Conservation (phyloP, 2,888 invertebrate species). For the Buathra laborator region DNA sequence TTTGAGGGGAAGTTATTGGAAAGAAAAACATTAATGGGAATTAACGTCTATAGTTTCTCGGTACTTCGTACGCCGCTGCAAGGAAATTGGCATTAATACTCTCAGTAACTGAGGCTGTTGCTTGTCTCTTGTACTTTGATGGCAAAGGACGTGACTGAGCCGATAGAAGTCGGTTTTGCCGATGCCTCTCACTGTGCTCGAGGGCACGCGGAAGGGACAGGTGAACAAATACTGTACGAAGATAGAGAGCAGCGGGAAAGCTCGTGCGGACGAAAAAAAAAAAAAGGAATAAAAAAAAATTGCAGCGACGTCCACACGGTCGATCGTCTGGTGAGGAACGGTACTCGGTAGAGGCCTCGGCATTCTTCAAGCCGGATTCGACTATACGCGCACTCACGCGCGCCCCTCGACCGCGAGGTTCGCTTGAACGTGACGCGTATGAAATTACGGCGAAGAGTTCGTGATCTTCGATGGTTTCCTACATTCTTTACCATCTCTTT, state of each 20-base stretch:
- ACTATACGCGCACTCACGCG: conserved; percentile 60
- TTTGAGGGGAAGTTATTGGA: background rate
- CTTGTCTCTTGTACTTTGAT: conserved; percentile 13
- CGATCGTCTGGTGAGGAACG: conserved; percentile 75
- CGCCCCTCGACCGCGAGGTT: conserved; percentile 46
- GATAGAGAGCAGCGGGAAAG: conserved; percentile 23
- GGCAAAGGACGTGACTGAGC: conserved; percentile 50
- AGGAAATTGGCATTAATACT: conserved; percentile 8
- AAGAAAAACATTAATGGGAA: conserved; percentile 17
- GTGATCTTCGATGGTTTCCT: conserved; percentile 49
- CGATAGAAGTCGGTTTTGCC: conserved; percentile 29
- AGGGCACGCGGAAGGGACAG: conserved; percentile 57
- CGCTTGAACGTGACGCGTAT: conserved; percentile 75
- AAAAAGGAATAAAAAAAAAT: conserved; percentile 69
- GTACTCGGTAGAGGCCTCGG: conserved; percentile 77
- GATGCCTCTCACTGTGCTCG: conserved; percentile 7
- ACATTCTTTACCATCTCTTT: conserved; percentile 22
- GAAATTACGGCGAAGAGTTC: conserved; percentile 73
- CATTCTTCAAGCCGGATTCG: conserved; percentile 78
- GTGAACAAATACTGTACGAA: conserved; percentile 20
- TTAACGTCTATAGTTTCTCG: background rate
- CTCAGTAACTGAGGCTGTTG: conserved; percentile 44
- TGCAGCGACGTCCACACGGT: conserved; percentile 56
- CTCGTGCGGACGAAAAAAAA: conserved; percentile 3
- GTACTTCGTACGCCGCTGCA: background rate